Evolutionary conservation across 1,140 invertebrate species (phyloP).

Genomic region (Phortica variegata): DNA sequence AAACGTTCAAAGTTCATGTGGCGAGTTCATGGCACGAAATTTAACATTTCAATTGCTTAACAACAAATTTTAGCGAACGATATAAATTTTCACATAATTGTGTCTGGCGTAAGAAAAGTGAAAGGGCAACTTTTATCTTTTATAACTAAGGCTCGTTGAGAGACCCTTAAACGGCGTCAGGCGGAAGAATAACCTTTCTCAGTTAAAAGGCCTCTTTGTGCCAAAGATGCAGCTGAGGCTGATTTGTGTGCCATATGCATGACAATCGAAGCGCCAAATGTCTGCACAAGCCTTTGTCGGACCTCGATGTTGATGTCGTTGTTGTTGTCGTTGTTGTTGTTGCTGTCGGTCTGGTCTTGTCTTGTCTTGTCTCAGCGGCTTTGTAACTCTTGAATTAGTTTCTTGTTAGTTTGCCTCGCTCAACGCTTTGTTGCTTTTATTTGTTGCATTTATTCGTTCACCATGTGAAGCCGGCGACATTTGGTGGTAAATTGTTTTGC

Average conservation of each 20-base stretch:
- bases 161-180: slow-evolving; percentile 49
- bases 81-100: slow-evolving; percentile 44
- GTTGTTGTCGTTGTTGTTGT: background rate
- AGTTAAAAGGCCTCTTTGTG: slow-evolving; percentile 30
- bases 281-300: slow-evolving; percentile 13
- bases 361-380: slow-evolving; percentile 10
- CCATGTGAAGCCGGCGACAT: slow-evolving; percentile 55
- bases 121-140: too few relatives aligned
- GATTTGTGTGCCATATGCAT: slow-evolving; percentile 7
- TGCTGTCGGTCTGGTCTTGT: slow-evolving; percentile 2
- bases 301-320: background rate
- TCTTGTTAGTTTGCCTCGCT: slow-evolving; percentile 28
- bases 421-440: slow-evolving; percentile 42
- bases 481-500: slow-evolving; percentile 35
- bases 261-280: slow-evolving; percentile 43
- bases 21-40: slow-evolving; percentile 18
- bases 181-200: slow-evolving; percentile 54
- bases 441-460: slow-evolving; percentile 59
- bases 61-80: slow-evolving; percentile 14
- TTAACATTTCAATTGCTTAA: slow-evolving; percentile 46
- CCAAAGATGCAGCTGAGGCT: slow-evolving; percentile 26
- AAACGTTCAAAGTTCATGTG: background rate
- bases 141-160: slow-evolving; percentile 12
- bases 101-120: slow-evolving; percentile 30
- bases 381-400: slow-evolving; percentile 48